Percentiles rank a stretch among this genome's conserved stretches.
Conservation (phyloP, 2,797 vertebrate species). For the Acanthurus tractus region DNA sequence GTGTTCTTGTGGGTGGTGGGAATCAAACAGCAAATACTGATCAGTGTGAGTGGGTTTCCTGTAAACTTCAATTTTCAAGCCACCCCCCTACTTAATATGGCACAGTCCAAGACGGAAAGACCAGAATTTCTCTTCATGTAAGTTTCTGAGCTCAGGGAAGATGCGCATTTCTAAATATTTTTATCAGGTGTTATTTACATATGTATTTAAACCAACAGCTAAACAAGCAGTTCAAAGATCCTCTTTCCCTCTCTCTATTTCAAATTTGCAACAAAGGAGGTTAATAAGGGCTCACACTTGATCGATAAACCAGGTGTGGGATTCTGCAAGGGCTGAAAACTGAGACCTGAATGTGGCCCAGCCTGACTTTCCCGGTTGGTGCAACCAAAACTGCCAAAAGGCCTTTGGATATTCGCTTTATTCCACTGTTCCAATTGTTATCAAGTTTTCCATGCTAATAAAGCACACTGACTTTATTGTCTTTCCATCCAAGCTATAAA, state of each 20-base stretch:
- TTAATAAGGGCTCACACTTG: background rate
- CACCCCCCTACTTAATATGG: background rate
- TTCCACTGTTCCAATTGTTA: background rate
- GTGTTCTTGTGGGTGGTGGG: slow-evolving; percentile 63
- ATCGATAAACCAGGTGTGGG: background rate
- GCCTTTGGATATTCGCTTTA: background rate
- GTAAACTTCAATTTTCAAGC: slow-evolving; percentile 44
- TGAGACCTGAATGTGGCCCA: background rate
- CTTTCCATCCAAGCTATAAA: background rate
- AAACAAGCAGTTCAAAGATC: background rate
- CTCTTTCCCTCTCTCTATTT: background rate
- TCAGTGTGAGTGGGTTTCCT: slow-evolving; percentile 56
- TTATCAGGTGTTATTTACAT: background rate
- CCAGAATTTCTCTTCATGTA: background rate
- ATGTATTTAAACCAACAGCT: background rate
- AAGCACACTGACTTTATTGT: background rate
- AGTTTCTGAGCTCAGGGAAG: background rate
- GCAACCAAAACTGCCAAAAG: background rate
- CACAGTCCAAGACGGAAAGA: background rate
- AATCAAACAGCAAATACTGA: slow-evolving; percentile 64
- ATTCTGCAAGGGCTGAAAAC: background rate
- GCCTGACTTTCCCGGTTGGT: background rate
- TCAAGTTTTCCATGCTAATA: slow-evolving; percentile 3
- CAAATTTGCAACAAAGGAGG: background rate
- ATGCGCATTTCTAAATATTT: background rate